Evolutionary conservation across 2,888 invertebrate genomes (phyloP), one percentile per base, ranked within the genome.

Genomic region (Chaetogeoica ovagalla): DNA sequence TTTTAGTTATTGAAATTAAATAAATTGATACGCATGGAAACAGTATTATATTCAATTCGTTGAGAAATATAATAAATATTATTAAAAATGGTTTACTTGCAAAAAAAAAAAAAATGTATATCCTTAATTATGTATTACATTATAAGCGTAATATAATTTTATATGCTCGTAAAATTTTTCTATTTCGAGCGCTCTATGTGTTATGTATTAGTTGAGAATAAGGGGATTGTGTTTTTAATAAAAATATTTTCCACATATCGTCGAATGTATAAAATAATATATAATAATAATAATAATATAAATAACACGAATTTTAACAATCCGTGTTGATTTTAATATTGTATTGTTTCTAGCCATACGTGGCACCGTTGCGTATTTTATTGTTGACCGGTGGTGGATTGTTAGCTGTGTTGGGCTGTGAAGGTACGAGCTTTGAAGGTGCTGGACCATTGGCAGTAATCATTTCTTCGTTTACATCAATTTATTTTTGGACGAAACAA

Each of bases 351-450:
- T 85, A 88, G 88, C 91, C 93, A 0, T 94, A 92, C 86, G 89
- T 93, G 84, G 92, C 94, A 73, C 94, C 94, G 0, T 85, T 95
- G 82, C 88, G 96, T 83, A 92, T 95, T 13, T 86, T 95, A 83
- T 87, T 96, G 86, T 87, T 97, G 81, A 89, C 97, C 82, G 89
- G 91, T 15, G 94, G 94, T 5, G 96, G 96, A 6, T 87, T 96
- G 82, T 88, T 95, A 84, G 92, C 94, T 2, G 93, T 97, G 73
- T 92, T 97, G 84, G 96, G 96, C 17, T 95, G 95, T 83, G 94
- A 94, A 84, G 89, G 91, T 82, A 89, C 95, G 81, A 94, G 92
- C 8, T 88, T 91, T 82, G 90, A 90, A 7, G 92, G 92, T 82
- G 89, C 91, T 85, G 94, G 96, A 21, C 95, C 97, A 6, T 88